Conservation (phyloP, 2,113 vertebrate species). For the Nycticebus coucang region DNA sequence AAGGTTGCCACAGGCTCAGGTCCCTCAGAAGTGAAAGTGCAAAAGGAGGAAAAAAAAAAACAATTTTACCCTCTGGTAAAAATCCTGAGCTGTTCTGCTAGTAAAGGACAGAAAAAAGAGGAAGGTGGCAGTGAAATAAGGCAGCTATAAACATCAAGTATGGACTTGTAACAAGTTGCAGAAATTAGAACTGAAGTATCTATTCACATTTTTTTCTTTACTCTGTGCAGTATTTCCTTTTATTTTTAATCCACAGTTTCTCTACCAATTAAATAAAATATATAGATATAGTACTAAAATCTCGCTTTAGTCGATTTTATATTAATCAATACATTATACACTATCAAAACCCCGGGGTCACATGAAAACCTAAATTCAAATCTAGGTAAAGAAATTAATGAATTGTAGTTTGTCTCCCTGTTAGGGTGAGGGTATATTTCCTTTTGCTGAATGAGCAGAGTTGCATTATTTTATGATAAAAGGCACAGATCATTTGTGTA, state of each 20-base stretch:
- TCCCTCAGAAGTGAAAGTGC: background rate
- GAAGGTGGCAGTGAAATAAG: background rate
- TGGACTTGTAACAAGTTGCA: background rate
- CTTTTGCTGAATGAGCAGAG: background rate
- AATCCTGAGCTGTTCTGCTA: background rate
- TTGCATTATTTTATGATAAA: background rate
- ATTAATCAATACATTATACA: background rate
- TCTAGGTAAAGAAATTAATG: background rate
- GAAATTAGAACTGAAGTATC: background rate
- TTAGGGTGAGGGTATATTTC: fast-evolving
- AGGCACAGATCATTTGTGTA: background rate
- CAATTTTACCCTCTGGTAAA: background rate
- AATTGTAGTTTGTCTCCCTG: background rate
- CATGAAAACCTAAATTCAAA: background rate
- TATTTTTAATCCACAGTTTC: background rate
- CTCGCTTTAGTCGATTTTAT: background rate
- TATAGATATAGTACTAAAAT: background rate
- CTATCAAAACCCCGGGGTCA: background rate
- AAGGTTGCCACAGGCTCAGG: background rate
- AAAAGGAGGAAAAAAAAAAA: background rate
- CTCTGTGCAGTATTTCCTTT: background rate
- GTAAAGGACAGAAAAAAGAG: background rate
- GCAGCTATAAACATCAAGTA: background rate
- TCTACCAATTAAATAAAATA: background rate
- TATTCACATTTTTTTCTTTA: background rate